Evolutionary conservation across 2,888 invertebrate species (phyloP).

Genomic region (Tinea pellionella): DNA sequence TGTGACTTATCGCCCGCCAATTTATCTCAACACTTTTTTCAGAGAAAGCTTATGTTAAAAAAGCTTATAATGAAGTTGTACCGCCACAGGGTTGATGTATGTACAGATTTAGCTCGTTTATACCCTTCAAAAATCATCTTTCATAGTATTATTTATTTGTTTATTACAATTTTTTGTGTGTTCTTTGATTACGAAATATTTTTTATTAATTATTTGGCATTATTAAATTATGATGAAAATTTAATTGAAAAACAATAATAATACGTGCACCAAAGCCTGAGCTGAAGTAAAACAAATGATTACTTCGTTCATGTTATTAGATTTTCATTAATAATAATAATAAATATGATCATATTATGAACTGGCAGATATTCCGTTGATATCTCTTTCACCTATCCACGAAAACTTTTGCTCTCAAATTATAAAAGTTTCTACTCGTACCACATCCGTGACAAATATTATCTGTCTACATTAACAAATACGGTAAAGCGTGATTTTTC

Average conservation of each 20-base stretch:
- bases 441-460: slow-evolving; percentile 52
- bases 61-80: slow-evolving; percentile 1
- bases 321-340: no score
- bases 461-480: slow-evolving; percentile 55
- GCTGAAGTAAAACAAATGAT: no score
- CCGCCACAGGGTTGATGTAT: not conserved
- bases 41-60: not conserved
- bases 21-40: slow-evolving; percentile 6
- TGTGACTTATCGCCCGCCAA: slow-evolving; percentile 6
- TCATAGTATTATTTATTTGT: no score
- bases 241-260: no score
- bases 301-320: no score
- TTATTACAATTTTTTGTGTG: no score
- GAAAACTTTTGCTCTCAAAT: slow-evolving; percentile 27
- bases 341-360: no score
- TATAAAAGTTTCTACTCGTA: slow-evolving; percentile 50
- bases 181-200: no score
- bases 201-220: no score
- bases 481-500: slow-evolving; percentile 48
- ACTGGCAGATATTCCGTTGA: not conserved
- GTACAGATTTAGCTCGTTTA: not conserved
- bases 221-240: no score
- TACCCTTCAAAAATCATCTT: no score
- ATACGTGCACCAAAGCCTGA: no score
- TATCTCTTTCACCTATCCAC: not conserved